Base-by-base conservation (phyloP, 2,113 vertebrate species). In the Aplodontia rufa region DNA sequence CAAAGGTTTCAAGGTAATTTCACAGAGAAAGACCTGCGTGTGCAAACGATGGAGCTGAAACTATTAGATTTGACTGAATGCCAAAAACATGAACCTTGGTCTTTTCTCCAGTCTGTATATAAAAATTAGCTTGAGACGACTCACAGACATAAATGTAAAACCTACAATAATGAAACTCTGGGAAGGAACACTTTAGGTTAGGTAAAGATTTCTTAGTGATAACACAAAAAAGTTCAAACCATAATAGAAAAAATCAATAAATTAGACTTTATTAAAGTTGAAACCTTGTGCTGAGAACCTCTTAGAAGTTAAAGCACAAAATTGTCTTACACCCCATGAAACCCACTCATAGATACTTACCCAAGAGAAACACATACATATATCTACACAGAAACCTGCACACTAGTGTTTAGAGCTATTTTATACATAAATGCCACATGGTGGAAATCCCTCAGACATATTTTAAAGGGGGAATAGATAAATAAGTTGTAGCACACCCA, bases 71-170 rank as follows among this genome's bases (percentile, higher is more conserved):
- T 58, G 88, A 92, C 1, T 90, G 20, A 69, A 62, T 71, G 40
- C 47, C 79, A 74, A 42, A 64, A 90, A 84, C 53, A 24, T 16
- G 32, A 91, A 71, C 11, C 12, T 88, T 51, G 1, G 81, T 71
- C 22, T 91, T 47, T 94, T 91, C 45, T 69, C 60, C 8, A 62
- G 22, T 55, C 2, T 55, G 35, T 45, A 51, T 80, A n/a, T 32
- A 76, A 95, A 96, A 94, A 69, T 71, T 71, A 90, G 82, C 11
- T 91, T 91, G 64, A 84, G 55, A 51, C 86, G 51, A 91, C 26
- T 93, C 47, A 86, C 42, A 71, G 16, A n/a, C 53, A 88, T 76
- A 84, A 53, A 93, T 40, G 8, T 55, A 71, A 97, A 93, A 90
- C 6, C 58, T 49, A 58, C 80, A 90, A 78, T 9, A 86, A 78